Percentiles rank a stretch among this genome's conserved stretches.
Evolutionary conservation across 2,113 vertebrate genomes (phyloP).

Genomic region (Raja brachyura): DNA sequence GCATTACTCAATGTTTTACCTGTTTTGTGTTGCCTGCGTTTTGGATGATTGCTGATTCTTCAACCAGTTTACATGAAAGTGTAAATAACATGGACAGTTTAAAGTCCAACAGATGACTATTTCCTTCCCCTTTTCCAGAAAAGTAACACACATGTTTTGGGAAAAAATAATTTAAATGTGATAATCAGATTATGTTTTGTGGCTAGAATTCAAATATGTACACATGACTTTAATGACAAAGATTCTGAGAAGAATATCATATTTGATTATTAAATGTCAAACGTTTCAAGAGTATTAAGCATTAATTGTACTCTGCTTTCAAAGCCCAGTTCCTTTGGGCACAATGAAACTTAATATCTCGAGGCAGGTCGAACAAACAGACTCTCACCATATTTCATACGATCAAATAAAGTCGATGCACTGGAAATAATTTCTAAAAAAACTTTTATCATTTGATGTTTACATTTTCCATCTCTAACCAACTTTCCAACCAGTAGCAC

Average conservation of each 20-base stretch:
- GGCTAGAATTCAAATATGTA: no score
- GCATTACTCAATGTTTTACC: background rate
- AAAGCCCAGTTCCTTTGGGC: no score
- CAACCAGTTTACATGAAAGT: background rate
- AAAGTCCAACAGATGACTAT: background rate
- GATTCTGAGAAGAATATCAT: no score
- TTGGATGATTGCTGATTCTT: background rate
- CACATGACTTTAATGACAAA: no score
- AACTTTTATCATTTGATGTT: background rate
- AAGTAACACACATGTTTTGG: background rate
- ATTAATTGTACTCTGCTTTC: no score
- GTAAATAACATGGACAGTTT: background rate
- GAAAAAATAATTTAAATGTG: background rate
- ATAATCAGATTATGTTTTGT: background rate
- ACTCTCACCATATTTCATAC: no score
- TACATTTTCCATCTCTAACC: background rate
- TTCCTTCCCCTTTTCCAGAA: background rate
- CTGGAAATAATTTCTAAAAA: background rate
- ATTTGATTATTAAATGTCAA: no score
- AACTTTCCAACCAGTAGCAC: no score
- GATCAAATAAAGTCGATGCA: background rate
- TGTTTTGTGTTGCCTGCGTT: background rate
- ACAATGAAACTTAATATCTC: no score
- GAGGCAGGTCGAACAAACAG: no score
- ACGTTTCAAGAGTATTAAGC: no score